phyloP scores from a whole-genome alignment of 1,140 invertebrate genomes.

The Halotydeus destructor region DNA sequence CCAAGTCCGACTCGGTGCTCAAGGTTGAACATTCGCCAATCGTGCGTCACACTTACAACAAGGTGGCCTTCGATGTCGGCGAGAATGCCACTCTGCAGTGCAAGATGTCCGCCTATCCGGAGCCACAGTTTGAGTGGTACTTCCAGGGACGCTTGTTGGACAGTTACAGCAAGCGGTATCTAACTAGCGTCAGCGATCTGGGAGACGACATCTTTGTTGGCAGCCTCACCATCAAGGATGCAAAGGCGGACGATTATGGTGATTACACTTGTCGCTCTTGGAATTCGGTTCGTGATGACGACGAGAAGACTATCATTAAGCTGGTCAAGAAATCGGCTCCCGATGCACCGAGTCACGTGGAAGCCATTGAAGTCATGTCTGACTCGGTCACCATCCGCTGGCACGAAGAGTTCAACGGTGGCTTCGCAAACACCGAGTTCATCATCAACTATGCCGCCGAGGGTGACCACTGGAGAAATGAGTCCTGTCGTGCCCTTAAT shows the following conservation, averaged over 20 bases:
- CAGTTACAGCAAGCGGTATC: conserved; percentile 30
- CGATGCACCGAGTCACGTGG: conserved; percentile 48
- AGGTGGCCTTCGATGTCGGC: conserved; percentile 61
- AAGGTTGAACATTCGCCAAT: conserved; percentile 51
- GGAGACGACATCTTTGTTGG: conserved; percentile 67
- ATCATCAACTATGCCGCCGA: conserved; percentile 34
- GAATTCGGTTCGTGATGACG: conserved; percentile 41
- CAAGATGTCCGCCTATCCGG: conserved; percentile 70
- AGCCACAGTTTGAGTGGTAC: conserved; percentile 76
- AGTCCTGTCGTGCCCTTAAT: conserved; percentile 46
- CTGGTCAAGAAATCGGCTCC: conserved; percentile 36
- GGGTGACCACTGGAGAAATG: conserved; percentile 33
- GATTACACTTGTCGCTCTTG: conserved; percentile 65
- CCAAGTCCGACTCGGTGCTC: conserved; percentile 10
- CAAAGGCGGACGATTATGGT: conserved; percentile 55
- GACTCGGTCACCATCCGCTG: conserved; percentile 53
- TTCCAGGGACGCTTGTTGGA: conserved; percentile 38
- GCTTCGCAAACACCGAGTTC: conserved; percentile 57
- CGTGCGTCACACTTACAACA: conserved; percentile 55
- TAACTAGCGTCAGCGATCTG: conserved; percentile 51
- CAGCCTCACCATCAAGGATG: conserved; percentile 46
- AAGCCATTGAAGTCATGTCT: conserved; percentile 26
- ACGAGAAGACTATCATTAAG: conserved; percentile 44
- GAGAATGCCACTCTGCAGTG: conserved; percentile 66
- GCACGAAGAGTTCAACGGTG: conserved; percentile 74